phyloP scores from a whole-genome alignment of 2,888 invertebrate species.

The Schizaphis graminum region DNA sequence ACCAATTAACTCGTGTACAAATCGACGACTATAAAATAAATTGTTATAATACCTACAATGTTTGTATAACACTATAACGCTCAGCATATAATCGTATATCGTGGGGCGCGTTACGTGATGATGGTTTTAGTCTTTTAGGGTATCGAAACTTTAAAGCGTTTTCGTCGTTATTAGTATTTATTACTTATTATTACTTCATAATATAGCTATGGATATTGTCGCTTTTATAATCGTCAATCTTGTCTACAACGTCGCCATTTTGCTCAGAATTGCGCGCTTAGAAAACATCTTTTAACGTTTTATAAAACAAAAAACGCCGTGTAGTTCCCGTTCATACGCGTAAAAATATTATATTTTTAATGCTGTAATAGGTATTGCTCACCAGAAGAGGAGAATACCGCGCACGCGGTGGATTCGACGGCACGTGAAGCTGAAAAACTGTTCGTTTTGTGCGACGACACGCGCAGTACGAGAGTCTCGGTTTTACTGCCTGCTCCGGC shows the following conservation, averaged over 20 bases:
- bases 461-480: not conserved
- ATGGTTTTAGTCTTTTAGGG: not conserved
- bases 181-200: not conserved
- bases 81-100: not conserved
- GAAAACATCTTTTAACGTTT: not conserved
- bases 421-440: not conserved
- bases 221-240: not conserved
- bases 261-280: not conserved
- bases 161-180: not conserved
- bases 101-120: not conserved
- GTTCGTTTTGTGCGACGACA: not conserved
- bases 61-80: not conserved
- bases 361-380: not conserved
- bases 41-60: not conserved
- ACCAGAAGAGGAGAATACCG: not conserved
- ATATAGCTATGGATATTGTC: not conserved
- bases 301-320: not conserved
- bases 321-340: not conserved
- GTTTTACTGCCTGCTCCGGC: slow-evolving; percentile 20
- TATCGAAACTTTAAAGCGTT: not conserved
- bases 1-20: slow-evolving; percentile 47
- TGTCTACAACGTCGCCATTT: not conserved
- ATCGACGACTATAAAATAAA: not conserved
- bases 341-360: not conserved
- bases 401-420: not conserved